Base-by-base conservation (phyloP, 2,888 invertebrate genomes). In the Seira musarum region DNA sequence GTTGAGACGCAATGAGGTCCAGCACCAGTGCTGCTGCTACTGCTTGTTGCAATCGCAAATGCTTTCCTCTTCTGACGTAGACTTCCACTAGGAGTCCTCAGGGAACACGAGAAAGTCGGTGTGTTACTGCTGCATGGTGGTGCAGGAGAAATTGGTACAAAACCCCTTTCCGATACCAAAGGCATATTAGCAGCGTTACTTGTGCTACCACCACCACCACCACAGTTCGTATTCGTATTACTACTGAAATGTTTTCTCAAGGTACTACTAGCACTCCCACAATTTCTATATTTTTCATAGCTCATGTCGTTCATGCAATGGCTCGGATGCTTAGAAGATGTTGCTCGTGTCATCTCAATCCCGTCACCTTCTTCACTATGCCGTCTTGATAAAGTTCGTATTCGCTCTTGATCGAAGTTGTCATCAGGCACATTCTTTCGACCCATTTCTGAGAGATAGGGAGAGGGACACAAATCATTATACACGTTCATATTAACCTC, bases 31-130 rank as follows among this genome's bases (percentile, higher is more conserved):
- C 24, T 15, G 19, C 69, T 30, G 15, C 21, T 64, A 24, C 67
- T 75, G 24, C 67, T 25, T 15, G 61, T 68, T 67, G 46, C 68
- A 22, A 67, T 66, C n/a, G 71, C 72, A 67, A 78, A 78, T 10
- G 78, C 78, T 71, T 72, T 71, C 67, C 78, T 66, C 53, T 78
- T 78, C 72, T 78, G 72, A 25, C 67, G 78, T 61, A 78, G 35
- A 30, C 67, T 67, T 22, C 63, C 65, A 46, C 40, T 71, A 60
- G 71, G 71, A 71, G 71, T 61, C 70, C 77, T 65, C 6, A 77
- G 53, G 25, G 77, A 71, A 19, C 71, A 22, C 10, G 30, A 30
- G 30, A 30, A 30, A 30, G 30, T 30, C 30, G 30, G 22, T 21
- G 57, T 61, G 17, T 66, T 60, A 66, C 74, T 67, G n/a, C 30